Evolutionary conservation across 1,140 invertebrate genomes (phyloP).

Genomic region (Trichoplusia ni): DNA sequence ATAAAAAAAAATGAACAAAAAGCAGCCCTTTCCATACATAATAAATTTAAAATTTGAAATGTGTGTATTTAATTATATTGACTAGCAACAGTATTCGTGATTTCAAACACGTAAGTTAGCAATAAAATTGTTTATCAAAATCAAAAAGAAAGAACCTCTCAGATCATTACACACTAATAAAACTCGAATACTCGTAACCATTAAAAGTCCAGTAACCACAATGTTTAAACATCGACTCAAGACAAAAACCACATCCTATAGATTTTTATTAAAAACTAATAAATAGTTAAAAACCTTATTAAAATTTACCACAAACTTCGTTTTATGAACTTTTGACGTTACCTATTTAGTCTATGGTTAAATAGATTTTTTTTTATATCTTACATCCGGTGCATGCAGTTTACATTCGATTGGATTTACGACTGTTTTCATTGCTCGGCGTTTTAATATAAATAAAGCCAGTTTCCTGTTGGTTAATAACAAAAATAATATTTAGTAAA

Average conservation of each 20-base stretch:
- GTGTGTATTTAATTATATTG: too few relatives aligned
- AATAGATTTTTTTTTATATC: slow-evolving; percentile 67
- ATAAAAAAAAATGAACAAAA: too few relatives aligned
- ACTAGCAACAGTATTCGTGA: neutral
- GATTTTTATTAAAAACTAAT: slow-evolving; percentile 59
- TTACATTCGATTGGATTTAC: slow-evolving; percentile 76
- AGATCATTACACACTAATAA: slow-evolving; percentile 1
- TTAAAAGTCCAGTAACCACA: slow-evolving; percentile 35
- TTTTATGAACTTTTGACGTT: slow-evolving; percentile 51
- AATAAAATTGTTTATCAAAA: slow-evolving; percentile 8
- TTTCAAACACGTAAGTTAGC: neutral
- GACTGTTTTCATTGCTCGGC: slow-evolving; percentile 76
- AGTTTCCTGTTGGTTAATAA: slow-evolving; percentile 70
- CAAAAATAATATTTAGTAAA: slow-evolving; percentile 64
- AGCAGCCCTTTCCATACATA: too few relatives aligned
- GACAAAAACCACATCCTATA: slow-evolving; percentile 64
- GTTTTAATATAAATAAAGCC: slow-evolving; percentile 76
- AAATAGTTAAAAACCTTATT: slow-evolving; percentile 60
- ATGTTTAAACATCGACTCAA: slow-evolving; percentile 44
- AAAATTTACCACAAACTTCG: slow-evolving; percentile 59
- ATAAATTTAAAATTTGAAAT: too few relatives aligned
- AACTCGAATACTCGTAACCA: slow-evolving; percentile 6
- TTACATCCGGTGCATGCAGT: slow-evolving; percentile 63
- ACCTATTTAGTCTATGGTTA: slow-evolving; percentile 61
- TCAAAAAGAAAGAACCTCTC: slow-evolving; percentile 4